These are phyloP conservation scores for Dusona sp. DNA, from an alignment of 2,888 invertebrate species.

Conservation along the genomic window DNA sequence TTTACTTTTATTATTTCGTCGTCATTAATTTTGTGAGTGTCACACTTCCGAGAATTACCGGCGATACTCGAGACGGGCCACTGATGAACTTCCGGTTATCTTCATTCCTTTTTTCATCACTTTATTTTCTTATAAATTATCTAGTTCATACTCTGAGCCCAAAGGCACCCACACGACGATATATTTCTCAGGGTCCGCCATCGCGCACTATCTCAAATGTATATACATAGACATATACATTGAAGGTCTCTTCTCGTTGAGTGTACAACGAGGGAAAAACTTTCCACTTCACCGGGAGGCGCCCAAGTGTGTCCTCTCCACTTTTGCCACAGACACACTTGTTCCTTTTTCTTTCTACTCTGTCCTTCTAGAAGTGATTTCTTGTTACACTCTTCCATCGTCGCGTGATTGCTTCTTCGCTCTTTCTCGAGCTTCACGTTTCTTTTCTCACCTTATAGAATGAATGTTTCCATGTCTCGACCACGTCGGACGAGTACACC, in stretches of 20 bases:
- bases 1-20: not conserved
- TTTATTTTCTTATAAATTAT: constrained; percentile 56
- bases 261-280: constrained; percentile 60
- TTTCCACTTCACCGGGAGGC: constrained; percentile 62
- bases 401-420: constrained; percentile 53
- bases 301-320: constrained; percentile 54
- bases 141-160: constrained; percentile 44
- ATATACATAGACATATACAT: constrained; percentile 11
- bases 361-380: constrained; percentile 61
- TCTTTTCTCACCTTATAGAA: constrained; percentile 23
- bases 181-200: constrained; percentile 42
- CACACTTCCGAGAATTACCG: not conserved
- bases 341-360: constrained; percentile 46
- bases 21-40: not conserved
- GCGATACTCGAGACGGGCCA: constrained; percentile 14
- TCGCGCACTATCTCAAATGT: constrained; percentile 18
- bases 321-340: constrained; percentile 44
- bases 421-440: constrained; percentile 21
- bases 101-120: constrained; percentile 10
- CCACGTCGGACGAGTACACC: not conserved
- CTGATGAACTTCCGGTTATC: constrained; percentile 61
- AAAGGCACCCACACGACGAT: constrained; percentile 55
- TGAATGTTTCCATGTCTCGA: constrained; percentile 39
- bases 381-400: constrained; percentile 56
- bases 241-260: constrained; percentile 15